Base-by-base conservation (phyloP, 2,888 invertebrate genomes). In the Uloborus plumipes region DNA sequence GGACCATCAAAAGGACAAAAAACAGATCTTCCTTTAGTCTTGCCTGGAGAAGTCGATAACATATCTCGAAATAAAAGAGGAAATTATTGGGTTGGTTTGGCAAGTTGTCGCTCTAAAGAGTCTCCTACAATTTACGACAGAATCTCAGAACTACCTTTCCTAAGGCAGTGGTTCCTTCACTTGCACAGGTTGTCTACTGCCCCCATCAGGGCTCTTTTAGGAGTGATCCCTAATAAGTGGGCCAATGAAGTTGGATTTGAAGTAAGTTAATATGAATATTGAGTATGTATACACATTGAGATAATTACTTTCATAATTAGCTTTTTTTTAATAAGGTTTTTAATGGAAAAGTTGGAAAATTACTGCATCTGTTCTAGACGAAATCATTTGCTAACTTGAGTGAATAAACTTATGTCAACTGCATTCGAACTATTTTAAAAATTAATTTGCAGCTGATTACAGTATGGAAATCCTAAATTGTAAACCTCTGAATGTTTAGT, bases 1-100 rank as follows among this genome's bases (percentile, higher is more conserved):
- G 98, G 98, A 2, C 90, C 93, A 0, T 94, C 94, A 86, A 92
- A 93, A 86, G 96, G 96, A n/a, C 90, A 92, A 85, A 89, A 91
- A 3, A 96, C 96, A 88, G 90, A 94, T 1, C 95, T 98, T 87
- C 90, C 93, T 11, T 94, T 95, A 86, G 94, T 94, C 69, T 84
- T 91, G 16, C 91, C 91, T 6, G 91, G 91, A 4, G 85, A 89
- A 86, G 93, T 94, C 0, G 95, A 95, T 89, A 94, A 94, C 87
- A 90, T 93, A 55, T 49, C 62, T 9, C 65, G 88, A 61, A 86
- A 86, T 66, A 86, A 86, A 16, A 72, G 72, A 26, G 89, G 89
- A 9, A 89, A 88, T n/a, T 89, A 89, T 85, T 90, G 89, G 89
- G 87, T 89, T 3, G 89, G 84, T 9, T 31, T 85, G 22, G 61